Evolutionary conservation across 2,797 vertebrate genomes (phyloP).

Genomic region (Siniperca obscura): DNA sequence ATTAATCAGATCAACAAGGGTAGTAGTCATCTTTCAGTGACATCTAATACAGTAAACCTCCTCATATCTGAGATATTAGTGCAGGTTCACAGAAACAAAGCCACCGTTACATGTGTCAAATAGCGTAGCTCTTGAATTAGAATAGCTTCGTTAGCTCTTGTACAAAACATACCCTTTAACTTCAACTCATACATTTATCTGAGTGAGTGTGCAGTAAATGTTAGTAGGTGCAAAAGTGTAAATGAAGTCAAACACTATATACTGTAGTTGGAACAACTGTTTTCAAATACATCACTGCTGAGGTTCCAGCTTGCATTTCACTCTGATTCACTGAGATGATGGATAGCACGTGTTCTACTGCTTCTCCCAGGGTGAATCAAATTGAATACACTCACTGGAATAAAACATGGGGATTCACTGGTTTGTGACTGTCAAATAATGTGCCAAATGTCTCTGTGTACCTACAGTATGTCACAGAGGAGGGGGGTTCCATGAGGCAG

Average conservation of each 20-base stretch:
- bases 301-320: constrained; percentile 32
- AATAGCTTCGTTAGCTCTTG: not conserved
- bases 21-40: constrained; percentile 67
- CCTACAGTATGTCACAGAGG: constrained; percentile 39
- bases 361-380: constrained; percentile 52
- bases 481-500: constrained; percentile 31
- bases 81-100: constrained; percentile 40
- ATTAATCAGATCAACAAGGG: constrained; percentile 38
- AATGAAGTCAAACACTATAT: constrained; percentile 17
- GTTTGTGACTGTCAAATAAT: constrained; percentile 67
- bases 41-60: constrained; percentile 43
- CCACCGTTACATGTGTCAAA: constrained; percentile 34
- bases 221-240: not conserved
- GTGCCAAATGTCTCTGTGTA: constrained; percentile 63
- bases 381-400: constrained; percentile 58
- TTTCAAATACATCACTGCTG: constrained; percentile 8
- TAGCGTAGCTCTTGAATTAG: not conserved
- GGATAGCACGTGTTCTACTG: constrained; percentile 41
- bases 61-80: constrained; percentile 46
- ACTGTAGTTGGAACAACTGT: not conserved
- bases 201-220: not conserved
- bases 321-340: constrained; percentile 49
- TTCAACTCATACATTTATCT: not conserved
- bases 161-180: not conserved
- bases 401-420: constrained; percentile 62